Evolutionary conservation across 2,888 invertebrate species (phyloP).

Genomic region (Xylota segnis): DNA sequence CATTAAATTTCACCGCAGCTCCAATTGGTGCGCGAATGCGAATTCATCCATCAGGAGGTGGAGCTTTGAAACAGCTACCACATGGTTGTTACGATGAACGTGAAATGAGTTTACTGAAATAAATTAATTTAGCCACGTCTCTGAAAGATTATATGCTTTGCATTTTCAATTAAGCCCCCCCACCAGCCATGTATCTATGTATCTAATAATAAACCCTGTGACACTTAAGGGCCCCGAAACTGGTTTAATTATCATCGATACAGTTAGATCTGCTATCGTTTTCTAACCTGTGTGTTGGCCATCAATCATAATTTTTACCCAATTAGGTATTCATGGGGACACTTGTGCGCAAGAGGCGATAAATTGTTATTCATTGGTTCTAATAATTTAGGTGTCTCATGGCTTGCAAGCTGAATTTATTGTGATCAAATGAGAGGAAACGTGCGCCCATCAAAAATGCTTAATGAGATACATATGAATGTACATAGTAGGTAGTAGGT

Average conservation of each 20-base stretch:
- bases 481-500: too few species aligned
- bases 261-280: slow-evolving; percentile 42
- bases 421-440: slow-evolving; percentile 26
- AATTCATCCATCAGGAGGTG: slow-evolving; percentile 40
- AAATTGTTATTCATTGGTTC: slow-evolving; percentile 69
- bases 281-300: slow-evolving; percentile 20
- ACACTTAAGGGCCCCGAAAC: slow-evolving; percentile 40
- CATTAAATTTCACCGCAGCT: slow-evolving; percentile 23
- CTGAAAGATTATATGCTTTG: slow-evolving; percentile 23
- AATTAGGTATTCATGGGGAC: slow-evolving; percentile 63
- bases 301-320: slow-evolving; percentile 64
- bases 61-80: slow-evolving; percentile 39
- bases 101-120: slow-evolving; percentile 43
- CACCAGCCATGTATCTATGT: background rate
- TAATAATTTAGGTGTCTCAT: slow-evolving; percentile 62
- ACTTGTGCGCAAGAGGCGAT: slow-evolving; percentile 54
- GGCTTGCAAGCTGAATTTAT: slow-evolving; percentile 36
- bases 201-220: slow-evolving; percentile 26
- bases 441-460: slow-evolving; percentile 37
- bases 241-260: slow-evolving; percentile 38
- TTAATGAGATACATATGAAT: slow-evolving; percentile 45
- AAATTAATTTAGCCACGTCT: slow-evolving; percentile 37
- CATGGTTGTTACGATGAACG: slow-evolving; percentile 18
- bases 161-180: slow-evolving; percentile 37
- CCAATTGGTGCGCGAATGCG: slow-evolving; percentile 45